Evolutionary conservation across 2,113 vertebrate genomes (phyloP).

Genomic region (Lepisosteus oculatus): DNA sequence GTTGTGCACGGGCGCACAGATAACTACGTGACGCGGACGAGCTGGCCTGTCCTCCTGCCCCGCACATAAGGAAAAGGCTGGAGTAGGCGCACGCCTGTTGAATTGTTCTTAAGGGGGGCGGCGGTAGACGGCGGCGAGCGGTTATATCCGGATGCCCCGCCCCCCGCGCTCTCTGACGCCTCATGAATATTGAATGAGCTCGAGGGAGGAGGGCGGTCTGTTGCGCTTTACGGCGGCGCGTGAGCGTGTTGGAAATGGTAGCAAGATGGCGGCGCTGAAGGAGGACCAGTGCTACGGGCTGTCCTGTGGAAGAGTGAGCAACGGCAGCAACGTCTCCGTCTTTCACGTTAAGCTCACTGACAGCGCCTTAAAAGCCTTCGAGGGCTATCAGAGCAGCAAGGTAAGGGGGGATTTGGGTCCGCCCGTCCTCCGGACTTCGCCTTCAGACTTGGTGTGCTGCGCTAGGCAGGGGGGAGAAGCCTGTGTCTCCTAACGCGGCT

Average conservation of each 20-base stretch:
- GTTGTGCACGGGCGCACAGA: background rate
- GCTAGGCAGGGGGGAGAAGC: background rate
- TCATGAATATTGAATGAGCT: slow-evolving; percentile 69
- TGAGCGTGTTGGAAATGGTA: slow-evolving; percentile 77
- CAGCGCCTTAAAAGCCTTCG: slow-evolving; percentile 85
- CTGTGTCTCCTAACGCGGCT: background rate
- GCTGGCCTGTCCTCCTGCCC: background rate
- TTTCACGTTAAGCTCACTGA: slow-evolving; percentile 96
- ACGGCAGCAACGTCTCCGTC: slow-evolving; percentile 83
- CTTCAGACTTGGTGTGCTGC: slow-evolving; percentile 10
- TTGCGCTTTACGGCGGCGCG: slow-evolving; percentile 53
- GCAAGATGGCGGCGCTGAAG: slow-evolving; percentile 98
- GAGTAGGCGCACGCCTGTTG: background rate
- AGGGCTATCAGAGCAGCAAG: slow-evolving; percentile 82
- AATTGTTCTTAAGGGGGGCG: slow-evolving; percentile 10
- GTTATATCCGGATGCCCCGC: slow-evolving; percentile 13
- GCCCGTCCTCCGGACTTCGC: background rate
- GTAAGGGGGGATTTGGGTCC: slow-evolving; percentile 53
- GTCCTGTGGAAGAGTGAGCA: slow-evolving; percentile 91
- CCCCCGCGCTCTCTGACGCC: slow-evolving; percentile 10
- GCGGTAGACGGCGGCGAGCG: background rate
- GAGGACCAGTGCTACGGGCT: slow-evolving; percentile 91
- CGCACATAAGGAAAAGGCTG: background rate
- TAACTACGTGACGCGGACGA: background rate
- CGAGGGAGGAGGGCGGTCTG: slow-evolving; percentile 48